Evolutionary conservation across 2,797 vertebrate genomes (phyloP), one percentile per base, ranked within the genome.

Genomic region (Pseudomugil gertrudae): DNA sequence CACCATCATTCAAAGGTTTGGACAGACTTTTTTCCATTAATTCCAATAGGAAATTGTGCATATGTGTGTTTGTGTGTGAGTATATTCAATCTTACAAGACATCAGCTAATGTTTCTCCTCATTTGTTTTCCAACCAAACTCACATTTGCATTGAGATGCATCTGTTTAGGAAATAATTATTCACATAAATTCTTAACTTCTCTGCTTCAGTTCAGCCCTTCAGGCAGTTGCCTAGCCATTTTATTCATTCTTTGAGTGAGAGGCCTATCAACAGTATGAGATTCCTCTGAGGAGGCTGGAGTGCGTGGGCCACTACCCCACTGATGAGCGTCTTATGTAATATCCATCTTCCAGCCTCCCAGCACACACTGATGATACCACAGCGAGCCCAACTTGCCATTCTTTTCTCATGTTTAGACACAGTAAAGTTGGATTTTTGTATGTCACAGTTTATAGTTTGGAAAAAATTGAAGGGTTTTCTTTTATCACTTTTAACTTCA

Each of bases 241-340:
- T 93, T 90, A 86, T 89, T 87, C 83, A 83, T 84, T 78, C 69
- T 83, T 84, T 77, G 80, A 86, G 81, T 66, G 83, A 81, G 85
- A 84, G 80, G 84, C 79, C 50, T 85, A 85, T 77, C 74, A 76
- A 71, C 83, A 80, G 78, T 56, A 75, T 84, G 83, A 87, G 81
- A 88, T 79, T 87, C 87, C 82, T 68, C 81, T 63, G 82, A 89
- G 88, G 87, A 91, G 85, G 87, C 75, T 62, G 36, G 72, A 76
- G 83, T 90, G 90, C 89, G 89, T 92, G 90, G 90, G 90, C 92
- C 85, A 89, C 86, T 87, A 87, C 87, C 89, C 87, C 85, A 86
- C 90, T 91, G 89, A 93, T 91, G 89, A 92, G 88, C 78, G 71
- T 79, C 83, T 92, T 92, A 93, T 93, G 90, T 88, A 91, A 92